Evolutionary conservation across 1,140 invertebrate genomes (phyloP), one percentile per base, ranked within the genome.

Genomic region (Branchinecta lindahli): DNA sequence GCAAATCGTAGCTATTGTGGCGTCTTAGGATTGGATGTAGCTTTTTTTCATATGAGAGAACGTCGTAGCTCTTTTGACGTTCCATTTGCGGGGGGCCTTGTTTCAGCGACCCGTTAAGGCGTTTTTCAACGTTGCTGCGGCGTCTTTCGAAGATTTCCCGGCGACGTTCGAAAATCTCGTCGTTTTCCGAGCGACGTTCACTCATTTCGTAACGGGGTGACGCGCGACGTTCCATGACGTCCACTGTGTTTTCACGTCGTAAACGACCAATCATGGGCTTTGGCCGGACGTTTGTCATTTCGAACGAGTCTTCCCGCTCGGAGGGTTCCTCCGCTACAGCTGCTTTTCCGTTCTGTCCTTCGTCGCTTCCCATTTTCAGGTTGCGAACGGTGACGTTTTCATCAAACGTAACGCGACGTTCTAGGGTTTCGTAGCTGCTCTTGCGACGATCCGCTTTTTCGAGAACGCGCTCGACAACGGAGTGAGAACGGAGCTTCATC

Each of bases 81-180:
- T 33, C 2, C 12, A 15, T 20, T 61, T 1, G 52, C 12, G 52
- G 12, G 4, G 52, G 18, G 12, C 18, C 52, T 20, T 20, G 52
- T 6, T 61, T 61, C 52, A 20, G 1, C 4, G 52, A 12, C 12
- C 18, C 18, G 12, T 20, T 20, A 12, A 61, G 18, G 18, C 52
- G 52, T 61, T 20, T 61, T 6, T 61, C 52, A 20, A 61, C 52
- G 52, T 61, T 61, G 6, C 6, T 61, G 12, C 52, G 12, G 4
- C 52, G 12, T 61, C 18, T 61, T 20, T 61, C 52, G 52, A 61
- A 61, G 12, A 61, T 61, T 61, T 61, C 52, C 12, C 52, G 52
- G 12, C 52, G 52, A 12, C 52, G 52, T 61, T 61, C 52, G 52
- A 61, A 61, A 61, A 61, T 61, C 12, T 61, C 52, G 18, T 61